Base-by-base conservation (phyloP, 2,888 invertebrate genomes). In the Ferrisia virgata region DNA sequence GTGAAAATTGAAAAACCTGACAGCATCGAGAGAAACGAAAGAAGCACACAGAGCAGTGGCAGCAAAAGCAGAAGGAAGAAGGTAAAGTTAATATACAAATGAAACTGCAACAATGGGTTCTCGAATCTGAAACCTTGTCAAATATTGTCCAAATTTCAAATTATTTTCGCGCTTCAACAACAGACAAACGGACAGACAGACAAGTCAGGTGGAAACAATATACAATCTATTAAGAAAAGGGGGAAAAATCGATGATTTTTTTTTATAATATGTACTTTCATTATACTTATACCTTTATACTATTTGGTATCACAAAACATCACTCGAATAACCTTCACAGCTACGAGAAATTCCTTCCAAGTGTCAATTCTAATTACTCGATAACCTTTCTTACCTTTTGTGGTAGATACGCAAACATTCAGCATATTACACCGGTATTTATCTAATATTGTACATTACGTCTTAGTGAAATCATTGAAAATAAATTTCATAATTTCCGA, bases 311-410 rank as follows among this genome's bases (percentile, higher is more conserved):
- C 18, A 18, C 47, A 28, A 28, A 64, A 64, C 58, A 64, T 64
- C 28, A 28, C 58, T 28, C 25, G 28, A 28, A 64, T 64, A 28
- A 28, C 58, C 58, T 64, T 64, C 58, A 22, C 18, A 64, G 25
- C 9, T 28, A 28, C 28, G 58, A 64, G 13, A 64, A 64, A 64
- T 64, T 64, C 58, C 58, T 9, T 64, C 58, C 22, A 28, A 25
- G 58, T 64, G 58, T 64, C 58, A 64, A 64, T 64, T 64, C 58
- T 64, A 64, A 64, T 64, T 64, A 64, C 58, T 64, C 58, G 58
- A 25, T 64, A 64, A 64, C 58, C 58, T 64, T 64, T 64, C 58
- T 64, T 28, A 11, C 28, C 58, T 28, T 28, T 64, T 28, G 58
- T 64, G 18, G 47, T 47, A n/a, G n/a, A n/a, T n/a, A 47, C 18